Evolutionary conservation across 37 sponge, comb jelly and placozoan species (phyloP), one percentile per base, ranked within the genome.

Genomic region (Aphrocallistes beatrix): DNA sequence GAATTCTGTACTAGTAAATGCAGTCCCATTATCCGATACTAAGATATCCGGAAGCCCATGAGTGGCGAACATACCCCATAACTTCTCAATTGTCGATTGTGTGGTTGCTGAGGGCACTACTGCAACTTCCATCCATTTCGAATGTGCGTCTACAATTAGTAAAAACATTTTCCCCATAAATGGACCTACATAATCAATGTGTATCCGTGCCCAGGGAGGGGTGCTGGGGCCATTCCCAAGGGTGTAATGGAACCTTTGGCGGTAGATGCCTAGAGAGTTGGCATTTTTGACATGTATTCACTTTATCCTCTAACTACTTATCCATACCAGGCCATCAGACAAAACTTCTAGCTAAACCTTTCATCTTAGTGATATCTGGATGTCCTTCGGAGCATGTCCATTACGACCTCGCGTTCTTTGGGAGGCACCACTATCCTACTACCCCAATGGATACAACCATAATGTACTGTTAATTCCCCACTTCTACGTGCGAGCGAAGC

Each of bases 251-350:
- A n/a, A n/a, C n/a, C n/a, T n/a, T n/a, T n/a, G n/a, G n/a, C n/a
- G n/a, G n/a, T n/a, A n/a, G n/a, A n/a, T 84, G 40, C 37, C 47
- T 37, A 25, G 37, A 36, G 16, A 51, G 37, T 36, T 84, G 85
- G 37, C 85, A 84, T 50, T 23, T 21, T 16, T 9, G 51, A 48
- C 85, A 84, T 1, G 36, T 38, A 9, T 36, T 30, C 17, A 84
- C 85, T 49, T 50, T 47, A 21, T 38, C 8, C 25, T 84, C 85
- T 6, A 84, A 47, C 50, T 84, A 49, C 36, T 28, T 0, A 37
- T 84, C 51, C 37, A 84, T 48, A 1, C 36, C 51, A 47, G 85
- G 85, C 85, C 85, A 84, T 51, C 85, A 84, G 32, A 84, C 51
- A 1, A 51, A n/a, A n/a, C n/a, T n/a, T n/a, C 87, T 81, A 1